Conservation (phyloP, 2,888 invertebrate genomes). For the Phorcus lineatus region DNA sequence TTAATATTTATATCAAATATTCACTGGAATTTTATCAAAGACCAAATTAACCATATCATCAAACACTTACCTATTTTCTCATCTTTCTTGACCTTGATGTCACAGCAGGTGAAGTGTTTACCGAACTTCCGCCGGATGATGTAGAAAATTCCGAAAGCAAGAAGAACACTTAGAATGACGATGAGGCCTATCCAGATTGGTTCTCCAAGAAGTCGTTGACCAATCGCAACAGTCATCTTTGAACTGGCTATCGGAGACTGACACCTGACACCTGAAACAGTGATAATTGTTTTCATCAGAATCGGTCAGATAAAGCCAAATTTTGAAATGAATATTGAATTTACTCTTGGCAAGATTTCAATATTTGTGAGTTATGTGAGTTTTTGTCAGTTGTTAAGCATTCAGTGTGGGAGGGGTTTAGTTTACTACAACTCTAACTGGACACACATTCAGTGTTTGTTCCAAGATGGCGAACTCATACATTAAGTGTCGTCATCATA, state of each 20-base stretch:
- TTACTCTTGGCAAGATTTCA: too few species aligned
- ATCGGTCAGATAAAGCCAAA: not conserved
- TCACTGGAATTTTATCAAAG: too few species aligned
- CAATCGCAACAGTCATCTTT: slow-evolving; percentile 74
- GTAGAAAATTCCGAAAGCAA: slow-evolving; percentile 87
- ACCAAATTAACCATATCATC: too few species aligned
- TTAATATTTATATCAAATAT: too few species aligned
- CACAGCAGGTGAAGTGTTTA: slow-evolving; percentile 83
- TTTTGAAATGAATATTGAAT: not conserved
- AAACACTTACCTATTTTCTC: not conserved
- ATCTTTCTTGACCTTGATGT: slow-evolving; percentile 34
- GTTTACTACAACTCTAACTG: too few species aligned
- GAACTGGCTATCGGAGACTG: not conserved
- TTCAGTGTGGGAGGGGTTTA: too few species aligned
- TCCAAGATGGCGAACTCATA: too few species aligned
- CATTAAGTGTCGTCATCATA: too few species aligned
- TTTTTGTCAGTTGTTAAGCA: too few species aligned
- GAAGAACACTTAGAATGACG: slow-evolving; percentile 87
- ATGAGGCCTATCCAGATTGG: slow-evolving; percentile 93
- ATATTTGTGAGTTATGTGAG: too few species aligned
- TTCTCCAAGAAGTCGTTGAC: slow-evolving; percentile 88
- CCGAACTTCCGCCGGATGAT: slow-evolving; percentile 91
- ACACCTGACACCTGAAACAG: not conserved
- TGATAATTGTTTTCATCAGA: not conserved
- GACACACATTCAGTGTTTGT: too few species aligned